Evolutionary conservation across 1,140 invertebrate genomes (phyloP).

Genomic region (Dreissena polymorpha): DNA sequence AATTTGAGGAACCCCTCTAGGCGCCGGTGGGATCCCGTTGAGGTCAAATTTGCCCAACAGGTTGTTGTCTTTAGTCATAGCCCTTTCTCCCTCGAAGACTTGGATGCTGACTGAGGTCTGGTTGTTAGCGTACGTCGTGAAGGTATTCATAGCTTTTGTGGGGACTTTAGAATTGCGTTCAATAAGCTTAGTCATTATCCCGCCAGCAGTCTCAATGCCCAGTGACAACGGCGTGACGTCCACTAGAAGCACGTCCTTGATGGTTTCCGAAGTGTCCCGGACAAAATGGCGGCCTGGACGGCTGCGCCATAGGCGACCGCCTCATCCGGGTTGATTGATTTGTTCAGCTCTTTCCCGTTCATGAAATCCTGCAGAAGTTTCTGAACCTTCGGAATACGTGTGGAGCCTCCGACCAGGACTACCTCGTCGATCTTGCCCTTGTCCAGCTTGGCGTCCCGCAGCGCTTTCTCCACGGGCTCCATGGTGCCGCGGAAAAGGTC

Average conservation of each 20-base stretch:
- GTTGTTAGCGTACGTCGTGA: conserved; percentile 81
- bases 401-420: conserved; percentile 98
- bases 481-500: conserved; percentile 93
- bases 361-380: conserved; percentile 94
- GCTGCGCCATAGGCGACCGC: conserved; percentile 88
- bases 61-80: conserved; percentile 86
- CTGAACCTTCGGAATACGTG: conserved; percentile 98
- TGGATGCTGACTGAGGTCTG: conserved; percentile 89
- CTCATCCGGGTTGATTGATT: conserved; percentile 91
- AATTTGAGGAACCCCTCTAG: conserved; percentile 90
- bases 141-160: conserved; percentile 73
- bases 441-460: conserved; percentile 96
- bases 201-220: conserved; percentile 83
- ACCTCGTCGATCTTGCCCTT: conserved; percentile 97
- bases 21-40: conserved; percentile 94
- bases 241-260: conserved; percentile 75
- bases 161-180: conserved; percentile 75
- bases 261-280: conserved; percentile 68
- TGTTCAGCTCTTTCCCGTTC: conserved; percentile 97
- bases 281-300: conserved; percentile 81
- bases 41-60: conserved; percentile 95
- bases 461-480: conserved; percentile 96
- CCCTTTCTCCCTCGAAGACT: conserved; percentile 82
- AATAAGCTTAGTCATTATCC: conserved; percentile 82
- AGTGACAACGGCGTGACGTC: conserved; percentile 78